Evolutionary conservation across 92 coral and sea anemone species (phyloP).

Genomic region (Muricea muricata): DNA sequence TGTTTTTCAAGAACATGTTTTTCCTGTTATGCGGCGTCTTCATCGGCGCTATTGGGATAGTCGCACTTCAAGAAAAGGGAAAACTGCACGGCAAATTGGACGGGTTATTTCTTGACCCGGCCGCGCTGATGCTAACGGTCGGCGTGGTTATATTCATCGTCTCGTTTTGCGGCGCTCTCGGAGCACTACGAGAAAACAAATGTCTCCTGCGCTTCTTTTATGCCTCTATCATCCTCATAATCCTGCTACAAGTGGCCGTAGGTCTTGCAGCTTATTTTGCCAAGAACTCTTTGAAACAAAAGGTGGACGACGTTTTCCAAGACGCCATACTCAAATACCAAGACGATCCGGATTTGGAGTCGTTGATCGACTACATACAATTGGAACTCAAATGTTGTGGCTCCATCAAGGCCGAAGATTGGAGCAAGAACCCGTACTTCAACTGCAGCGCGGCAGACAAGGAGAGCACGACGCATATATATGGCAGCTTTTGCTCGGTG

Average conservation of each 20-base stretch:
- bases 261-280: constrained; percentile 86
- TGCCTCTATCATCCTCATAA: constrained; percentile 72
- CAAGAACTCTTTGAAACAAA: constrained; percentile 67
- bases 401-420: constrained; percentile 71
- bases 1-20: constrained; percentile 90
- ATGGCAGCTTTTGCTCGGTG: constrained; percentile 75
- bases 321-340: constrained; percentile 76
- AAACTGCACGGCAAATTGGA: constrained; percentile 84
- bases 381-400: constrained; percentile 90
- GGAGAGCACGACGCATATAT: constrained; percentile 37
- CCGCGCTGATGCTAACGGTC: constrained; percentile 73
- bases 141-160: constrained; percentile 81
- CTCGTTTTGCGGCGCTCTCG: constrained; percentile 89
- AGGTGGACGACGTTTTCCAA: constrained; percentile 78
- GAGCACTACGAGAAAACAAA: constrained; percentile 89
- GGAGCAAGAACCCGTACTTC: constrained; percentile 84
- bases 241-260: constrained; percentile 75
- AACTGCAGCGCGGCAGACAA: constrained; percentile 86
- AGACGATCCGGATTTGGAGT: constrained; percentile 89
- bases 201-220: constrained; percentile 85
- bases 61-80: constrained; percentile 85
- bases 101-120: constrained; percentile 87
- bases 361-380: constrained; percentile 80
- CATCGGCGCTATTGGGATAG: constrained; percentile 77
- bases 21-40: constrained; percentile 83